phyloP scores from a whole-genome alignment of 2,888 invertebrate genomes.

The Agrilus mali region DNA sequence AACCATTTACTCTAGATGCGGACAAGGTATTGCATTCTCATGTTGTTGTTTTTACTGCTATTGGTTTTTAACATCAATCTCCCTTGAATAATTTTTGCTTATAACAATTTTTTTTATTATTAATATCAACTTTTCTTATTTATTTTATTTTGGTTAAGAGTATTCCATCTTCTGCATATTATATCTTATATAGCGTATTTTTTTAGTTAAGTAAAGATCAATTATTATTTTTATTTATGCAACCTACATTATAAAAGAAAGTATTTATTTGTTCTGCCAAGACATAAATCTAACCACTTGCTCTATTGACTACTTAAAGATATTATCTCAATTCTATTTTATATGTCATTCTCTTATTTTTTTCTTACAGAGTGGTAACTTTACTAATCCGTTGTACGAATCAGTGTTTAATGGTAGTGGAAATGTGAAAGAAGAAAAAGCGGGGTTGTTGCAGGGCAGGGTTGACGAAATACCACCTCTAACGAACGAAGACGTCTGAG shows the following conservation, averaged over 20 bases:
- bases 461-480: constrained; percentile 35
- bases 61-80: too few relatives aligned
- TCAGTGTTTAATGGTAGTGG: constrained; percentile 51
- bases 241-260: too few relatives aligned
- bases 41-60: too few relatives aligned
- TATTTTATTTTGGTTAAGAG: too few relatives aligned
- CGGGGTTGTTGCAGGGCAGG: constrained; percentile 39
- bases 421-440: constrained; percentile 39
- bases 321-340: not conserved
- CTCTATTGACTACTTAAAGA: not conserved
- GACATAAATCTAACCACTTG: too few relatives aligned
- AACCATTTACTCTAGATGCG: constrained; percentile 42
- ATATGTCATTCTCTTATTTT: constrained; percentile 7
- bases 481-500: constrained; percentile 25
- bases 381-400: constrained; percentile 79
- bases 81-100: too few relatives aligned
- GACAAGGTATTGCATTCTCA: constrained; percentile 56
- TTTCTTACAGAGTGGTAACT: constrained; percentile 48
- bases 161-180: not conserved
- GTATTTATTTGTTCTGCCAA: too few relatives aligned
- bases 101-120: too few relatives aligned
- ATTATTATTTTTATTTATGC: too few relatives aligned
- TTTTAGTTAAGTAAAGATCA: too few relatives aligned
- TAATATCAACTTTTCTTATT: too few relatives aligned
- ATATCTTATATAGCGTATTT: not conserved